Base-by-base conservation (phyloP, 2,113 vertebrate species). In the Corythornis madagascariensis region DNA sequence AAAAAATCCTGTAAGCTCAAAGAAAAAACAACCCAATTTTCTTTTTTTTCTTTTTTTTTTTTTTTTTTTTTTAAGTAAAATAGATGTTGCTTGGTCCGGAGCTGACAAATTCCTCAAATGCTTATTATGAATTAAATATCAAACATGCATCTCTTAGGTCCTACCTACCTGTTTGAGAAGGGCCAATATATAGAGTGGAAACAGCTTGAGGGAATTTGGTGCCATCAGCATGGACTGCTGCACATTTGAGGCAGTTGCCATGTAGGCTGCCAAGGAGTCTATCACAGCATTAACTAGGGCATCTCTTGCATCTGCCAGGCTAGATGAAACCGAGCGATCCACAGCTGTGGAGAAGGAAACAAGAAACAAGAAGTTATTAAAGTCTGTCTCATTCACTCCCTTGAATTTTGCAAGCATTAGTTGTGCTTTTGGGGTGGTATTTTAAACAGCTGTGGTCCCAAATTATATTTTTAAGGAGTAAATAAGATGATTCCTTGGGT, bases 251-350 rank as follows among this genome's bases (percentile, higher is more conserved):
- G 98, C 97, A 4, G 98, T 98, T 43, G 97, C 97, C 88, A 98
- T 98, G 63, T 99, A 99, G 1, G 99, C 98, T 65, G 97, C 96
- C 67, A 98, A 96, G 5, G 98, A 98, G 78, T 99, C 99, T 74
- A 99, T 98, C 38, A 99, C 99, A 0, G 99, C 99, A 35, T 99
- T 99, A 63, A 99, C 97, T 96, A 99, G 97, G 22, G 99, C 99
- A 53, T 99, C 99, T 83, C 99, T 98, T 38, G 99, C 99, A 67
- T 99, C 99, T 0, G 98, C 97, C 56, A 99, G 97, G 72, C 98
- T 99, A 73, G 99, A 99, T 1, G 99, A 98, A 82, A 99, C 76
- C 0, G 99, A 99, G 72, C 99, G 98, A 96, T 99, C 99, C 79
- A 99, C 99, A 75, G 99, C 99, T 99, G 90, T 21, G 26, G 45